Evolutionary conservation across 2,888 invertebrate species (phyloP), one percentile per base, ranked within the genome.

Genomic region (Bellardia bayeri): DNA sequence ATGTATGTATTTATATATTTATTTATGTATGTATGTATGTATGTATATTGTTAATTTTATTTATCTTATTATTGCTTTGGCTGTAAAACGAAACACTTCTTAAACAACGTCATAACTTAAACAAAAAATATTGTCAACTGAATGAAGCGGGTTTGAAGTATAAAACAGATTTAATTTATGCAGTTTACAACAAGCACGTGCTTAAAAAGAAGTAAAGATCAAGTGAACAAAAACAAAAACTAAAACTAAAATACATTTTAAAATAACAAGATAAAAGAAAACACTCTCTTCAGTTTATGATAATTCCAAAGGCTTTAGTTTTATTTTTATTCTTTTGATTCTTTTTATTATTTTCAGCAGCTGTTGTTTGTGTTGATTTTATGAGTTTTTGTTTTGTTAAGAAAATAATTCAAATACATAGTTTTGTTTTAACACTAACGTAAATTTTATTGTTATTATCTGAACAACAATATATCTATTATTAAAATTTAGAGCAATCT

Each of bases 111-210:
- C 78, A 63, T 68, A 68, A 51, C 74, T 74, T 33, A 33, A 56
- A 42, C 61, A 33, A 66, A 72, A 68, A 71, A 68, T 74, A 45
- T 54, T 86, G 86, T 82, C 86, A 86, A 79, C 74, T 86, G 63
- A 66, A 42, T 56, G 56, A 74, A 51, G 42, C 64, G 30, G 13
- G 8, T 3, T 54, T 11, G 3, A 49, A n/a, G 14, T 30, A 78
- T 61, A 11, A 45, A 45, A 30, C 13, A 45, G 13, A 45, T 37
- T 16, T 61, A 82, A 82, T 86, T 86, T 86, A 82, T 79, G 74
- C 72, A 78, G 49, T 78, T 82, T 54, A 68, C 42, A 78, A 16
- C 16, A 37, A 54, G 82, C 86, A 86, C 86, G 86, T 82, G 86
- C 82, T 54, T 42, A 49, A 76, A 51, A 63, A 23, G 4, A 30